Evolutionary conservation across 2,797 vertebrate species (phyloP), one percentile per base, ranked within the genome.

Genomic region (Anomalospiza imberbis): DNA sequence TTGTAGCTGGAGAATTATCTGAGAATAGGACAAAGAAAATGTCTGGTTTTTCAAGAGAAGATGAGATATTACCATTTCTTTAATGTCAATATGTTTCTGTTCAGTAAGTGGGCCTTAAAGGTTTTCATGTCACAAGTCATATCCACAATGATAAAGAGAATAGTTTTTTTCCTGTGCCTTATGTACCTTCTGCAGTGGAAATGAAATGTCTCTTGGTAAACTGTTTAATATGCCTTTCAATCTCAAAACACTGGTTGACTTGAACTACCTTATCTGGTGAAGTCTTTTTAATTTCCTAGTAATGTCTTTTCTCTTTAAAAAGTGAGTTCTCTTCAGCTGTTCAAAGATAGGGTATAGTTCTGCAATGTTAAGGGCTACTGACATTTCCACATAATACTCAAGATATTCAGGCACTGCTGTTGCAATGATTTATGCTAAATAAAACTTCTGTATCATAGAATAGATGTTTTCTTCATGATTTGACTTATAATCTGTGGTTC

Each of bases 401-500:
- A 45, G 45, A 38, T 34, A 79, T 6, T 31, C 45, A 77, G 25
- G 14, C 66, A 13, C 17, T 50, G 17, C 60, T 79, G 17, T 73
- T 88, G 48, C 34, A 85, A 32, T 55, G 34, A 58, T 36, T 68
- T 50, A 22, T 1, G 2, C 7, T 7, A 50, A 63, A 47, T 60
- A 25, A 58, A 63, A 53, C 17, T 60, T 85, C 4, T 58, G 0
- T 66, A 18, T 84, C 32, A 25, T 67, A 48, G 26, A 75, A n/a
- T 34, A 62, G 13, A 4, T 5, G 0, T 66, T 91, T 72, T 38
- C 31, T 26, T 89, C 7, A 4, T 0, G 0, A 17, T 50, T 21
- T 36, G 31, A 55, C 34, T 58, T 58, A 19, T 34, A 31, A 9
- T 34, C 29, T 67, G 13, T 34, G 61, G 19, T 87, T 88, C 36